Base-by-base conservation (phyloP, 2,797 vertebrate genomes). In the Notoglanidium macrostoma region DNA sequence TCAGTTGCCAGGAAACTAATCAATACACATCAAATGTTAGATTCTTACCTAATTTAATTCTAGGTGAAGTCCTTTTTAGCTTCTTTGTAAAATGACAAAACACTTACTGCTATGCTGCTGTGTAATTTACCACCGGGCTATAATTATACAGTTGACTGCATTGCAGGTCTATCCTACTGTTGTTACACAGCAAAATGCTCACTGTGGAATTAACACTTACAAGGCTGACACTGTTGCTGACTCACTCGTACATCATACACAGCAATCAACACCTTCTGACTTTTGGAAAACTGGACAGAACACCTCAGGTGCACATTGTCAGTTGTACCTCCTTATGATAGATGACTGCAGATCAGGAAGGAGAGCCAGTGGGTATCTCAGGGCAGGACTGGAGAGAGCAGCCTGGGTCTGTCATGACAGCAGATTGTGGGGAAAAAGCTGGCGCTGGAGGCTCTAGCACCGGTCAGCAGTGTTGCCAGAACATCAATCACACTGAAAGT, bases 1-100 rank as follows among this genome's bases (percentile, higher is more conserved):
- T 87, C 85, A 79, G 74, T 59, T 85, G 59, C 63, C 46, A 84
- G 81, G 68, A 89, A 90, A 57, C 70, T 57, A 84, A 89, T 90
- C 90, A 84, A 89, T 91, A 88, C 65, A 32, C 78, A 59, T 85
- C 57, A 89, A 70, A 85, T 55, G n/a, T 54, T 86, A 32, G 46
- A 54, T 26, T 85, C 35, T 74, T 82, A 23, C 70, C 72, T 90
- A 63, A 80, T 86, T 79, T 32, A 86, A 67, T 88, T 88, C 49
- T 84, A 86, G 87, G 76, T 40, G 40, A 40, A 5, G 17, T 84
- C 40, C 77, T 73, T 85, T 85, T 86, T 89, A 61, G 15, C 83
- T 21, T 63, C 81, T 88, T 83, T 82, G 76, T 85, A 70, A 84
- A 85, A 68, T 78, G 49, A 88, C 78, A 85, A 87, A 87, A 77